Conservation (phyloP, 2,888 invertebrate genomes). For the Amphipyra tragopoginis region DNA sequence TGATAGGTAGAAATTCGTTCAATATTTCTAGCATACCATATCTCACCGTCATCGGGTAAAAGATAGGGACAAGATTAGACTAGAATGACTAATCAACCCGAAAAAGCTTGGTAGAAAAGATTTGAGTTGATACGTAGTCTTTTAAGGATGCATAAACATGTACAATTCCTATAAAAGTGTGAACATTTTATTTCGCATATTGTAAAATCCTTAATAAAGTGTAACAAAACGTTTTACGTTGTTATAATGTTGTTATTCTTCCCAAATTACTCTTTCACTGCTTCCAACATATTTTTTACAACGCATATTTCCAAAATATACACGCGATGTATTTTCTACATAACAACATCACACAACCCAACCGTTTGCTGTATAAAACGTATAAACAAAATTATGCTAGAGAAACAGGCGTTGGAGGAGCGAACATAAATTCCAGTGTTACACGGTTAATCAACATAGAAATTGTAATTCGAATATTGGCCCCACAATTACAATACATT, state of each 20-base stretch:
- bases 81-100: no score
- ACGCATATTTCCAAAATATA: conserved; percentile 21
- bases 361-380: conserved; percentile 59
- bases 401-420: conserved; percentile 68
- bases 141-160: no score
- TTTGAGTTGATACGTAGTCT: no score
- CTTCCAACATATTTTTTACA: conserved; percentile 17
- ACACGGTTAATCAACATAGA: conserved; percentile 82
- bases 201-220: not conserved
- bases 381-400: conserved; percentile 81
- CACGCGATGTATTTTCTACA: conserved; percentile 39
- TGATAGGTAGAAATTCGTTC: no score
- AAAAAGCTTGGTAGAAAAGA: no score
- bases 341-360: conserved; percentile 55
- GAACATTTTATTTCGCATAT: no score
- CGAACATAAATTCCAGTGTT: conserved; percentile 74
- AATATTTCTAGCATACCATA: no score
- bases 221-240: not conserved
- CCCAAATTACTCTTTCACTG: conserved; percentile 8
- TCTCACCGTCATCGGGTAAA: no score
- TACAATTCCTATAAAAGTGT: no score
- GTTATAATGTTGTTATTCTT: conserved; percentile 12
- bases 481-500: conserved; percentile 86
- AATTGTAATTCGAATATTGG: conserved; percentile 85
- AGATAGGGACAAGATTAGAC: no score